Evolutionary conservation across 2,888 invertebrate species (phyloP).

Genomic region (Baronia brevicornis): DNA sequence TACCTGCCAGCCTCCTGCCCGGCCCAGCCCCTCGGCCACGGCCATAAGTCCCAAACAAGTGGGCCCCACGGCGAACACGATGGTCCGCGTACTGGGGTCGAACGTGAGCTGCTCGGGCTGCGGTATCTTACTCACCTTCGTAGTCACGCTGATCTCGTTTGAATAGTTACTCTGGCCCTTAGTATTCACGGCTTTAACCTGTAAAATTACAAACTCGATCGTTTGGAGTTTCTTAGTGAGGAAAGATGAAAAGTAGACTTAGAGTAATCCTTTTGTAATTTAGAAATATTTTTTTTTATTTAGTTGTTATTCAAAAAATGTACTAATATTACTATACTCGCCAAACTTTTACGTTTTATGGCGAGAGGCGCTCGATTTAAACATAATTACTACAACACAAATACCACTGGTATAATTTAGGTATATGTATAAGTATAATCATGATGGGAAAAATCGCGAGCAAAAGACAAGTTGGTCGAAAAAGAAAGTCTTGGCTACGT

Average conservation of each 20-base stretch:
- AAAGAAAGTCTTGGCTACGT: too few relatives aligned
- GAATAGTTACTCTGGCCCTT: conserved; percentile 92
- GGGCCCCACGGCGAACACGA: conserved; percentile 87
- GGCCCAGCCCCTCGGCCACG: conserved; percentile 81
- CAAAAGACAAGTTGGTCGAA: too few relatives aligned
- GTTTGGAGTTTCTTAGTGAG: not conserved
- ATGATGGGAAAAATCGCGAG: too few relatives aligned
- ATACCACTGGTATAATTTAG: too few relatives aligned
- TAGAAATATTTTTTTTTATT: too few relatives aligned
- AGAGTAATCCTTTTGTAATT: too few relatives aligned
- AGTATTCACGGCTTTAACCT: conserved; percentile 90
- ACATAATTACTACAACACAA: too few relatives aligned
- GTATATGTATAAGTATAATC: too few relatives aligned
- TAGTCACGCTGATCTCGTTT: conserved; percentile 86
- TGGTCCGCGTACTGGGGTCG: conserved; percentile 83
- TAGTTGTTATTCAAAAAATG: too few relatives aligned
- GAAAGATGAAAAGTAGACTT: conserved; percentile 19
- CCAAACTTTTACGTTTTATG: too few relatives aligned
- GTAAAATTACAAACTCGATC: conserved; percentile 14
- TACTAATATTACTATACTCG: too few relatives aligned
- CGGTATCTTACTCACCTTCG: conserved; percentile 89
- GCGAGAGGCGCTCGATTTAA: too few relatives aligned
- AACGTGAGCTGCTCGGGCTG: conserved; percentile 87
- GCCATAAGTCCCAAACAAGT: conserved; percentile 87
- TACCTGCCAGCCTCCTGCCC: conserved; percentile 57